Base-by-base conservation (phyloP, 2,113 vertebrate species). In the Anthoscopus minutus region DNA sequence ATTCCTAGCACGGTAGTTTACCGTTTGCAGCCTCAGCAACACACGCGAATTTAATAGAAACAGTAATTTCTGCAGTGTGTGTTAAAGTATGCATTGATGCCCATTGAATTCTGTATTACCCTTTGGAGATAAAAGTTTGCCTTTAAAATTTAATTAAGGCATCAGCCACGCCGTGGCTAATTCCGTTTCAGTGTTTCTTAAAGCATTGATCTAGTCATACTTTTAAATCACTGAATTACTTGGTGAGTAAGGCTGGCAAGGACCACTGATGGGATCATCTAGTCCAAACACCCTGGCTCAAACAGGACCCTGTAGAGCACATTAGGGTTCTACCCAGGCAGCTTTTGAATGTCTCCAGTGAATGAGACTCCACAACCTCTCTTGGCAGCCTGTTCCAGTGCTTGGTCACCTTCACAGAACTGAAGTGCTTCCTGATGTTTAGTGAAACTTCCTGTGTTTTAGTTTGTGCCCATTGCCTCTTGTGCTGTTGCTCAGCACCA, bases 1-100 rank as follows among this genome's bases (percentile, higher is more conserved):
- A 1, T 9, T 8, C 33, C 25, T 47, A 5, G 48, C 27, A 0
- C 11, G 0, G 23, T 2, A 0, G n/a, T 23, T 17, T 40, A 1
- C 28, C 1, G 6, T 23, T 15, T 6, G 44, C 38, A 28, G 58
- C 10, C 23, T 24, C 11, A 16, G n/a, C 15, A 47, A 4, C 31
- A 7, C 12, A 0, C 1, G 4, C 3, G 1, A 7, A 2, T 27
- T 57, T 20, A 5, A 12, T 1, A 7, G 21, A 12, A 42, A 7
- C 3, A 9, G 0, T 10, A 2, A 33, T 48, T 57, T 25, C 31
- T 44, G 33, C 14, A 44, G 2, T 4, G n/a, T 2, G 0, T 14
- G 42, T 76, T 47, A 11, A 19, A 44, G 13, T 4, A 7, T 17
- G 19, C 22, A 0, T 5, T 30, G 6, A 5, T 10, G 31, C 28